Evolutionary conservation across 1,140 invertebrate species (phyloP), one percentile per base, ranked within the genome.

Genomic region (Drosophila nigromelanica): DNA sequence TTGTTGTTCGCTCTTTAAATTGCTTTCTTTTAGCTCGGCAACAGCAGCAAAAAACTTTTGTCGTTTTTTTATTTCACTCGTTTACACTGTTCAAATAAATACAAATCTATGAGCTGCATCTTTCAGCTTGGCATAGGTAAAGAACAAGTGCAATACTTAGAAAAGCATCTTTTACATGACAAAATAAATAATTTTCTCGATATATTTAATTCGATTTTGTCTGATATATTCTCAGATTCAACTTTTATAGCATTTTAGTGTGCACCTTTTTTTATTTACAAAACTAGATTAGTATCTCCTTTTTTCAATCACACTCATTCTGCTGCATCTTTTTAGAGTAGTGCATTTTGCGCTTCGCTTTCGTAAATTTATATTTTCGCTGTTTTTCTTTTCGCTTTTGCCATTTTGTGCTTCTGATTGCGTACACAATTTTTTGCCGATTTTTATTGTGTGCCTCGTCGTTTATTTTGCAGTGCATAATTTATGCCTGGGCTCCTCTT

Each of bases 391-490:
- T 21, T 33, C 24, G 15, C 5, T 24, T 35, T 61, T 72, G 54
- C 66, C 77, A 66, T 78, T 87, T 78, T 52, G 74, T 81, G 67
- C 70, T 81, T 87, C 76, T 87, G 82, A 87, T 87, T 81, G 81
- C 81, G 78, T 76, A 78, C 71, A 81, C 67, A 81, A 78, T 87
- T 87, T 86, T 87, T 86, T 82, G 59, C 61, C 75, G 67, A 87
- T 87, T 87, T 86, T 86, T 82, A 86, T 86, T 81, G 70, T 86
- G 70, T 62, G 63, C 61, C 59, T 86, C 61, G 82, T 78, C 72
- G 82, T 82, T 82, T 86, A 87, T 86, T 86, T 87, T 89, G 63
- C 82, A 86, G 82, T 87, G 82, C 83, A 86, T 86, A 87, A 86
- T 86, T 86, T 87, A 86, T 87, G 75, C 83, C 71, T 56, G 48